Conservation (phyloP, 1,140 invertebrate genomes). For the Heliothis virescens region DNA sequence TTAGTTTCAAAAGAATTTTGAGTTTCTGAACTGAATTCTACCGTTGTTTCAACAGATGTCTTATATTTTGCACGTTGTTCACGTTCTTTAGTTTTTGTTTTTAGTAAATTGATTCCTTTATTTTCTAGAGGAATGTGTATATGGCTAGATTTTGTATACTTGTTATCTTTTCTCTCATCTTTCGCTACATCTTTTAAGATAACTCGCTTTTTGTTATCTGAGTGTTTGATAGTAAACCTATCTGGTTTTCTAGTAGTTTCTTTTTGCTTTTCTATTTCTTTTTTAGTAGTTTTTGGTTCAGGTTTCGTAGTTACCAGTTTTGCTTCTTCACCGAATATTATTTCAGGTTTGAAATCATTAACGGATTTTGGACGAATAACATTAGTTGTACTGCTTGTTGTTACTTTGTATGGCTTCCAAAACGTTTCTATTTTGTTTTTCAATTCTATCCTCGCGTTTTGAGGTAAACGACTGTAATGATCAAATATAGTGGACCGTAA, state of each 20-base stretch:
- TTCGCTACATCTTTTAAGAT: too few species aligned
- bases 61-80: neutral
- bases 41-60: neutral
- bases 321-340: too few species aligned
- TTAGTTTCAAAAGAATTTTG: neutral
- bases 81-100: neutral
- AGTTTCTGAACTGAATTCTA: too few species aligned
- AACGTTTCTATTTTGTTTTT: conserved; percentile 47
- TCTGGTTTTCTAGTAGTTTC: neutral
- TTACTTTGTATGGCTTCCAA: conserved; percentile 11
- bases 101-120: too few species aligned
- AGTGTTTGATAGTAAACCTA: neutral
- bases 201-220: neutral
- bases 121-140: too few species aligned
- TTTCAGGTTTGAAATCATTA: too few species aligned
- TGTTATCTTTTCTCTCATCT: too few species aligned
- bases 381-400: neutral
- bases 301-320: neutral
- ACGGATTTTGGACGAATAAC: too few species aligned
- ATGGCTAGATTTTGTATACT: too few species aligned
- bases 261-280: neutral
- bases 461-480: conserved; percentile 54
- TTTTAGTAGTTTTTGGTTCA: neutral
- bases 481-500: conserved; percentile 54
- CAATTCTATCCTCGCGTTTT: conserved; percentile 41